These are phyloP conservation scores for Hedychridium roseum DNA, from an alignment of 2,888 invertebrate genomes.

Conservation along the genomic window DNA sequence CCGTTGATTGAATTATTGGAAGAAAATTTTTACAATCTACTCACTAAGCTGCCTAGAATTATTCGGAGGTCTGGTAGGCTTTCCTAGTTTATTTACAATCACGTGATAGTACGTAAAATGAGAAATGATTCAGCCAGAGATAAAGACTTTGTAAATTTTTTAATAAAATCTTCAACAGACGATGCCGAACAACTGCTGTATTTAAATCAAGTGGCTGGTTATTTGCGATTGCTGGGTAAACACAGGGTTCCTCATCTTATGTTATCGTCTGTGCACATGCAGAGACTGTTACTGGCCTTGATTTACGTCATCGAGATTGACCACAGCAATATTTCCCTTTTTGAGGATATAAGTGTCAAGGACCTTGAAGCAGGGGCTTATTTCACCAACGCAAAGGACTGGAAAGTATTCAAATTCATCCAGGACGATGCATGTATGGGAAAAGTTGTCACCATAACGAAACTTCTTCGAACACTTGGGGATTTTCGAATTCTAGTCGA, in stretches of 20 bases:
- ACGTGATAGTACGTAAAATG: no score
- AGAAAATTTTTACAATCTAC: constrained; percentile 69
- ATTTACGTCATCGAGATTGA: constrained; percentile 68
- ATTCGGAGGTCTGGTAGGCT: constrained; percentile 65
- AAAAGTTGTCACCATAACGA: constrained; percentile 68
- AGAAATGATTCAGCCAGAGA: no score
- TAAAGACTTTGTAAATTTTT: no score
- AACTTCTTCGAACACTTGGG: constrained; percentile 67
- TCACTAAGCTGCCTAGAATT: constrained; percentile 72
- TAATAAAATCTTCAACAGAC: constrained; percentile 66
- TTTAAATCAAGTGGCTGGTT: constrained; percentile 74
- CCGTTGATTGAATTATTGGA: constrained; percentile 68
- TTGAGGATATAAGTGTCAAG: constrained; percentile 66
- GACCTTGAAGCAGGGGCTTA: constrained; percentile 61
- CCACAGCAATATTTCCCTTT: constrained; percentile 63
- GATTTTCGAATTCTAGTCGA: constrained; percentile 70
- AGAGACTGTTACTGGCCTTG: constrained; percentile 68
- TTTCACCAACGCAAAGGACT: constrained; percentile 63
- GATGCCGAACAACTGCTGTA: constrained; percentile 70
- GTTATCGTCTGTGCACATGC: constrained; percentile 66
- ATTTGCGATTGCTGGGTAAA: constrained; percentile 69
- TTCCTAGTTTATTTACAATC: constrained; percentile 1
- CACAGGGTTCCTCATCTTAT: constrained; percentile 69
- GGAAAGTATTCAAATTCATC: constrained; percentile 74
- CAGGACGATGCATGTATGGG: constrained; percentile 62